Evolutionary conservation across 2,113 vertebrate genomes (phyloP).

Genomic region (Notechis scutatus): DNA sequence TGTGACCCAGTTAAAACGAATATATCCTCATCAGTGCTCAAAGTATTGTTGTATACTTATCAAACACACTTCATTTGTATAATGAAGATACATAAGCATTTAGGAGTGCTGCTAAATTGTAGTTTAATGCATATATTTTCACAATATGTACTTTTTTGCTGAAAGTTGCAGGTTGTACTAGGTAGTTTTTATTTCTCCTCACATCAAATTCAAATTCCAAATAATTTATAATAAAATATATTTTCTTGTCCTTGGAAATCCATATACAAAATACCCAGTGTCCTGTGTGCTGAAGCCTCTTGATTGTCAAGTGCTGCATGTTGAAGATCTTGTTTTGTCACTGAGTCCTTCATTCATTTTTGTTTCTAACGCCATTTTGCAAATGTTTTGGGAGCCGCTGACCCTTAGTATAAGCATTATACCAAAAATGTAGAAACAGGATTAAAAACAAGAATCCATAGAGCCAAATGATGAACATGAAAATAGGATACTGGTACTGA

Average conservation of each 20-base stretch:
- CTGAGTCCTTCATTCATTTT: conserved; percentile 74
- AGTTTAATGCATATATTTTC: conserved; percentile 11
- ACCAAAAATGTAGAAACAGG: conserved; percentile 97
- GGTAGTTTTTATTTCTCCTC: conserved; percentile 31
- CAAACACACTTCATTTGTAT: conserved; percentile 57
- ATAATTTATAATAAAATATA: conserved; percentile 76
- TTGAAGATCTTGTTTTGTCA: conserved; percentile 13
- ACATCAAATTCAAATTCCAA: conserved; percentile 60
- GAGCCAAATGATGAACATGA: conserved; percentile 86
- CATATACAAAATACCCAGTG: conserved; percentile 63
- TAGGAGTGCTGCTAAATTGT: conserved; percentile 26
- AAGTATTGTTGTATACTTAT: conserved; percentile 69
- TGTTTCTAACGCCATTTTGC: conserved; percentile 73
- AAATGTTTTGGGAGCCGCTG: conserved; percentile 84
- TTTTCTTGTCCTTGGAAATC: conserved; percentile 65
- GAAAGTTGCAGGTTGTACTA: conserved; percentile 20
- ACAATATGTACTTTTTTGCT: conserved; percentile 14
- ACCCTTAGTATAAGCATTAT: conserved; percentile 92
- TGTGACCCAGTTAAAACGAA: conserved; percentile 35
- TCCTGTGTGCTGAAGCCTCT: conserved; percentile 53
- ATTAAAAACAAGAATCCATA: conserved; percentile 88
- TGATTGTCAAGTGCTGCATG: conserved; percentile 73
- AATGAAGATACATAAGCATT: conserved; percentile 48
- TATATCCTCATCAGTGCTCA: conserved; percentile 57
- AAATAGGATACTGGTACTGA: conserved; percentile 87